A percentile compares a stretch with the other conserved stretches of the same genome.
Evolutionary conservation across 1,140 invertebrate genomes (phyloP).

Genomic region (Apolygus lucorum): DNA sequence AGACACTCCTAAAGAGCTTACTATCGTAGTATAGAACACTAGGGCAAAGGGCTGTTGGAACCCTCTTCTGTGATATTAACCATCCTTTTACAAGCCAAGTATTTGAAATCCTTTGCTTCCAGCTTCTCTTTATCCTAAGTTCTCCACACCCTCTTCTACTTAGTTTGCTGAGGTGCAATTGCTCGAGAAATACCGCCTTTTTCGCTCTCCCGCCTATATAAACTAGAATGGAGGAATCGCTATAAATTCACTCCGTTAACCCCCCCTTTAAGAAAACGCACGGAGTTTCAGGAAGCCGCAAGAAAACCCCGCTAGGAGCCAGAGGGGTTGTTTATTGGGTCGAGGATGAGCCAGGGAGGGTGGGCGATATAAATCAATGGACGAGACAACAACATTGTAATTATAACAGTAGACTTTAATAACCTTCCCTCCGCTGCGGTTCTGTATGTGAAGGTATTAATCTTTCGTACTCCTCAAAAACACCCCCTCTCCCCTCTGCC

Average conservation of each 20-base stretch:
- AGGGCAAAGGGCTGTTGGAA: too few relatives aligned
- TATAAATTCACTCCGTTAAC: slow-evolving; percentile 8
- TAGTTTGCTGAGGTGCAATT: neutral
- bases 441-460: slow-evolving; percentile 21
- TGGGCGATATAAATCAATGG: slow-evolving; percentile 20
- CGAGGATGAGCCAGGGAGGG: neutral
- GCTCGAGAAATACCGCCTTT: neutral
- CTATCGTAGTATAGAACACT: too few relatives aligned
- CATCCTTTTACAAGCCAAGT: too few relatives aligned
- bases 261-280: slow-evolving; percentile 3
- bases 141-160: too few relatives aligned
- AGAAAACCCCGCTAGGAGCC: too few relatives aligned
- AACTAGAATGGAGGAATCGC: neutral
- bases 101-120: too few relatives aligned
- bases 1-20: too few relatives aligned
- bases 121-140: too few relatives aligned
- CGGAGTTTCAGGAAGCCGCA: neutral
- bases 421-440: slow-evolving; percentile 24
- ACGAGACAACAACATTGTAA: slow-evolving; percentile 21
- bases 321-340: slow-evolving; percentile 8
- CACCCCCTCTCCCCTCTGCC: slow-evolving; percentile 18
- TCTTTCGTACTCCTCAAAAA: slow-evolving; percentile 23
- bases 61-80: too few relatives aligned
- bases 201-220: neutral
- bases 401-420: slow-evolving; percentile 25